Evolutionary conservation across 2,888 invertebrate species (phyloP).

Genomic region (Plebejus melissa): DNA sequence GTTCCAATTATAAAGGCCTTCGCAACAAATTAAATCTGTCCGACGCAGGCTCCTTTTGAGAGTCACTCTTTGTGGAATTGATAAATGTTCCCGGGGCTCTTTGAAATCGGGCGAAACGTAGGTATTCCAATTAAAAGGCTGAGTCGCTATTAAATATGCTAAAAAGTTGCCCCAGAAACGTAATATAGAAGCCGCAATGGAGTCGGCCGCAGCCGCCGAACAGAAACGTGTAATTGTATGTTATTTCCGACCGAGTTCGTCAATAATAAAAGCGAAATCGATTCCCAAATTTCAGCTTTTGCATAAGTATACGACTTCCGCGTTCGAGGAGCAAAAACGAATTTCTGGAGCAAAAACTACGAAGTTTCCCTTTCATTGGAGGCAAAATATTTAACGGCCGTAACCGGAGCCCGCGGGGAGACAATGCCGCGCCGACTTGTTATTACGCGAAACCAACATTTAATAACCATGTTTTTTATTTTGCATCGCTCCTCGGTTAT

Average conservation of each 20-base stretch:
- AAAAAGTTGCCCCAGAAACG: conserved; percentile 51
- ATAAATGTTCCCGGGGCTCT: conserved; percentile 76
- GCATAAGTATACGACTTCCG: conserved; percentile 76
- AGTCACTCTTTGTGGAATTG: conserved; percentile 78
- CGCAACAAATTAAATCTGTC: conserved; percentile 80
- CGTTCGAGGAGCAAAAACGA: conserved; percentile 69
- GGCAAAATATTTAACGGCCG: conserved; percentile 77
- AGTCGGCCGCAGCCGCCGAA: conserved; percentile 46
- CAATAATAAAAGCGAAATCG: conserved; percentile 67
- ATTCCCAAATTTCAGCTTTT: conserved; percentile 67
- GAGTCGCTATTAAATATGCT: conserved; percentile 61
- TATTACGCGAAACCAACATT: conserved; percentile 78
- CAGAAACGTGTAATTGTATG: conserved; percentile 66
- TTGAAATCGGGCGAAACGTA: conserved; percentile 60
- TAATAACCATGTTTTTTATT: conserved; percentile 77
- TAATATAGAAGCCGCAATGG: conserved; percentile 57
- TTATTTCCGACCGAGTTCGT: conserved; percentile 50
- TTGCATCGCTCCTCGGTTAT: conserved; percentile 74
- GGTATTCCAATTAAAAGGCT: conserved; percentile 50
- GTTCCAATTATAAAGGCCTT: conserved; percentile 80
- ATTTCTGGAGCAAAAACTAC: conserved; percentile 66
- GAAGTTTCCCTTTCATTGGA: conserved; percentile 76
- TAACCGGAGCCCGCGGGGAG: conserved; percentile 75
- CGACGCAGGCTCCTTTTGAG: conserved; percentile 76
- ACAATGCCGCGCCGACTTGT: conserved; percentile 76